phyloP scores from a whole-genome alignment of 1,140 invertebrate genomes.

The Penaeus chinensis region DNA sequence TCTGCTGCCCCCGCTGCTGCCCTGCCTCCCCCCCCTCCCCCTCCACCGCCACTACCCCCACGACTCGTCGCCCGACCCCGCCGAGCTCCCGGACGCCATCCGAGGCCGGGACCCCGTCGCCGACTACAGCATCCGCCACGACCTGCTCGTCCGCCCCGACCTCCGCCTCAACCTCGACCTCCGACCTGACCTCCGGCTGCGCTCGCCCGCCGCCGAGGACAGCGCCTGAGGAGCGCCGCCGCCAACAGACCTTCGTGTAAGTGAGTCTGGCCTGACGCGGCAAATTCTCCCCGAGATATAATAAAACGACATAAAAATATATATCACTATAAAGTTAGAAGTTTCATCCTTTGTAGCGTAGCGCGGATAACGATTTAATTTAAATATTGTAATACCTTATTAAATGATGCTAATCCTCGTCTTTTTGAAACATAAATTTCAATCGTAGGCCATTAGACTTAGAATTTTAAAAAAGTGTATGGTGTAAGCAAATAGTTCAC shows the following conservation, averaged over 20 bases:
- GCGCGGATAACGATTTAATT: too few species aligned
- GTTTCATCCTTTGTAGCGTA: too few species aligned
- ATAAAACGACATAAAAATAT: too few species aligned
- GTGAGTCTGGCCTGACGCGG: background rate
- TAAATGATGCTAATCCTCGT: too few species aligned
- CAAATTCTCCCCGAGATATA: too few species aligned
- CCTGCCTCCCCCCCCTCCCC: conserved; percentile 56
- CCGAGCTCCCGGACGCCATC: conserved; percentile 37
- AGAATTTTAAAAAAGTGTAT: too few species aligned
- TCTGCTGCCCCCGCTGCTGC: conserved; percentile 58
- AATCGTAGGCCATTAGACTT: too few species aligned
- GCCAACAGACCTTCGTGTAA: background rate
- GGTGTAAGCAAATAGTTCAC: too few species aligned
- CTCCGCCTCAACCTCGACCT: conserved; percentile 53
- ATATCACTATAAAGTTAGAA: too few species aligned
- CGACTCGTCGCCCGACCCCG: conserved; percentile 48
- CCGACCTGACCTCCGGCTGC: conserved; percentile 52
- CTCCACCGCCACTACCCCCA: conserved; percentile 56
- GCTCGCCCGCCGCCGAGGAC: conserved; percentile 59
- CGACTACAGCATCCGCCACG: conserved; percentile 57
- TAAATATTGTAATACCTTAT: too few species aligned
- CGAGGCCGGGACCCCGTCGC: conserved; percentile 27
- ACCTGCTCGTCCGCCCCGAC: conserved; percentile 54
- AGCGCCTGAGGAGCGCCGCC: conserved; percentile 30
- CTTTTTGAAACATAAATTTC: too few species aligned